phyloP scores from a whole-genome alignment of 2,113 vertebrate genomes.

The Poecile atricapillus region DNA sequence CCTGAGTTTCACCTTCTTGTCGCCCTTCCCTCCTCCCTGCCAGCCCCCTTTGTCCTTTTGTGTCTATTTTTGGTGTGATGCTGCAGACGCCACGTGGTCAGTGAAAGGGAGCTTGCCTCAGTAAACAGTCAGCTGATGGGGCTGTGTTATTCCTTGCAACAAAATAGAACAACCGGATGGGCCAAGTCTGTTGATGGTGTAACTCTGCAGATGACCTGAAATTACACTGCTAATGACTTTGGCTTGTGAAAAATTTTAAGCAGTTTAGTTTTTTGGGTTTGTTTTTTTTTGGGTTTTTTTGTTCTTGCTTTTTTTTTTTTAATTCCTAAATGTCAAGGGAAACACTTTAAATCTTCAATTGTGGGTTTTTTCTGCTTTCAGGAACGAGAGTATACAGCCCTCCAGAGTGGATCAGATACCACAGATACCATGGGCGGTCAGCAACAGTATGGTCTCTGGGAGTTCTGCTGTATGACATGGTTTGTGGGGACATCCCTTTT shows the following conservation, averaged over 20 bases:
- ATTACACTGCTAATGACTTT: neutral
- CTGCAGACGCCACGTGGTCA: constrained; percentile 73
- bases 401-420: constrained; percentile 96
- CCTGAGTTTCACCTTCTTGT: constrained; percentile 47
- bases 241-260: neutral
- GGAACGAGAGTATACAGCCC: constrained; percentile 96
- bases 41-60: constrained; percentile 69
- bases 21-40: constrained; percentile 14
- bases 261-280: neutral
- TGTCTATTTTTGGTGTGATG: constrained; percentile 76
- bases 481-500: constrained; percentile 97
- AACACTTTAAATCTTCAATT: neutral
- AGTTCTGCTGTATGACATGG: constrained; percentile 96
- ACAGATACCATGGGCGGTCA: constrained; percentile 93
- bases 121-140: constrained; percentile 72
- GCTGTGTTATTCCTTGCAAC: constrained; percentile 6
- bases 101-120: constrained; percentile 57
- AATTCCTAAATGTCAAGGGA: neutral
- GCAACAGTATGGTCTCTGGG: constrained; percentile 97
- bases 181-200: constrained; percentile 16
- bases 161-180: neutral
- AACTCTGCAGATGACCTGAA: neutral
- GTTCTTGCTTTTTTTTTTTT: neutral
- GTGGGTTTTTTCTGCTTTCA: neutral
- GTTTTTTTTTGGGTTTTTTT: neutral